A percentile compares a stretch with the other conserved stretches of the same genome.
Evolutionary conservation across 92 coral and sea anemone species (phyloP).

Genomic region (Umimayanthus kanabou): DNA sequence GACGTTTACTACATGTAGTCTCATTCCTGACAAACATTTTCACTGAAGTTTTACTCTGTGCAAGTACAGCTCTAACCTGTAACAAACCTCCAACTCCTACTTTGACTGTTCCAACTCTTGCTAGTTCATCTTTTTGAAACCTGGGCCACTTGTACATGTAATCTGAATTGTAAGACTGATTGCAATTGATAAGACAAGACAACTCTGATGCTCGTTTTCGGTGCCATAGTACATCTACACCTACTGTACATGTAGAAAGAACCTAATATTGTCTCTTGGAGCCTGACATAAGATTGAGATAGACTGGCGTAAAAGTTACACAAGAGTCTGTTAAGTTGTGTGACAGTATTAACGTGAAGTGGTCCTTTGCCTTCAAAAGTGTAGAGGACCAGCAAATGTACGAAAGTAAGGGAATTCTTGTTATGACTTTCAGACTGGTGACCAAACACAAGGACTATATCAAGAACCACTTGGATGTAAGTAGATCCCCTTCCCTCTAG

Average conservation of each 20-base stretch:
- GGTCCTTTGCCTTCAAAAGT: not conserved
- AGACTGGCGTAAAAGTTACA: not conserved
- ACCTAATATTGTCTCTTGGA: not conserved
- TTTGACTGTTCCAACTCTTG: no score
- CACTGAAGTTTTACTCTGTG: no score
- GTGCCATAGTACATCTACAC: not conserved
- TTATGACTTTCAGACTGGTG: constrained; percentile 63
- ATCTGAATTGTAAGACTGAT: no score
- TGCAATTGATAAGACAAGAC: not conserved
- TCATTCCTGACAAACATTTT: no score
- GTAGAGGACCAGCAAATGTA: not conserved
- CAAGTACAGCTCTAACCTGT: no score
- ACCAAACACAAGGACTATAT: constrained; percentile 81
- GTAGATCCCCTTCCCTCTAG: not conserved
- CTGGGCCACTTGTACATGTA: no score
- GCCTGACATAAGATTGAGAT: not conserved
- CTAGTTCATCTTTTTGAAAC: no score
- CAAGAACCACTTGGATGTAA: constrained; percentile 75
- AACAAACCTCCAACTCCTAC: no score
- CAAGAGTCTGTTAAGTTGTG: not conserved
- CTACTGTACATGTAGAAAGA: not conserved
- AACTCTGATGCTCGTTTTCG: no score
- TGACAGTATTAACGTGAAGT: not conserved
- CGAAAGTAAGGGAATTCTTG: not conserved
- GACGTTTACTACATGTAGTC: no score